Evolutionary conservation across 2,888 invertebrate species (phyloP), one percentile per base, ranked within the genome.

Genomic region (Drosophila ustulata): DNA sequence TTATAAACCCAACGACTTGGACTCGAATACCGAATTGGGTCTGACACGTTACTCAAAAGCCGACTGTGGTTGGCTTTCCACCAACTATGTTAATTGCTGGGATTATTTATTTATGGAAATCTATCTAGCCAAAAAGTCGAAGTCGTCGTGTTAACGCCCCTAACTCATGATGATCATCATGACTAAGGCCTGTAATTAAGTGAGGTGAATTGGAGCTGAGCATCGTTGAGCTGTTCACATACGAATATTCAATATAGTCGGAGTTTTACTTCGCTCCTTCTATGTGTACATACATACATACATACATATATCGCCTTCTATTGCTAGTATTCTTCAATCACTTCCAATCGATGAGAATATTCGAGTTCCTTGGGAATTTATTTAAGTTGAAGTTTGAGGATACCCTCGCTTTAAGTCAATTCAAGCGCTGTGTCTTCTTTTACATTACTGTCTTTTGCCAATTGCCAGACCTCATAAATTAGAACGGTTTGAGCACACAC

Each of bases 21-120:
- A 70, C 66, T 51, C 64, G 59, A 61, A 53, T 43, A 59, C 56
- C 56, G 37, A 53, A 28, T 62, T 28, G 41, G 47, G 59, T 26
- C 77, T 68, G 68, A 61, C 70, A 73, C 69, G 73, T 57, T 68
- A 56, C 70, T 57, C 58, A 51, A 25, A 53, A 46, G n/a, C 52
- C 53, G 72, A 69, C 76, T 74, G 39, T 39, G 39, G 68, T 71
- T 59, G 78, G 64, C 74, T 70, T 70, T 59, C 65, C 71, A 71
- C 66, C 59, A 52, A 81, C 79, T 79, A 18, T 18, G 18, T 18
- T 18, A 82, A 83, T 75, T 70, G 71, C 78, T 67, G 78, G 75
- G 63, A 66, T 79, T 81, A 83, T 83, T 83, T 82, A 85, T 76
- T 59, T 78, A 71, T 82, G 85, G 80, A 83, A 83, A 85, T 82